Percentiles rank a stretch among this genome's conserved stretches.
These are phyloP conservation scores for Drosophila nigrodunni DNA, from an alignment of 1,140 invertebrate species.

Conservation along the genomic window DNA sequence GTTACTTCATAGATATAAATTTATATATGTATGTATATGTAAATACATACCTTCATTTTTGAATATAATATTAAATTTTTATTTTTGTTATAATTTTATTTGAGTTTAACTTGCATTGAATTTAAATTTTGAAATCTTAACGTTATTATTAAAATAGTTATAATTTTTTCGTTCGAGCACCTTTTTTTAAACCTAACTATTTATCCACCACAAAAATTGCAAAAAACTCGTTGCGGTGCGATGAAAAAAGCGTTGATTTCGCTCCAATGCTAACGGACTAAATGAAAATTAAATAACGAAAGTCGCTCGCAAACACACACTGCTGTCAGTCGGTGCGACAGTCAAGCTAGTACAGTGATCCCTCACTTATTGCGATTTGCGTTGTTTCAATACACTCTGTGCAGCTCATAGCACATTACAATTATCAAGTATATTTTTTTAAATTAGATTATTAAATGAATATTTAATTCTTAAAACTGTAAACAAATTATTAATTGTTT, in stretches of 20 bases:
- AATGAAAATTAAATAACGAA: constrained; percentile 41
- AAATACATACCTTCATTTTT: not conserved
- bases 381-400: not conserved
- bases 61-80: too few species aligned
- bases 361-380: not conserved
- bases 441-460: not conserved
- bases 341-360: constrained; percentile 27
- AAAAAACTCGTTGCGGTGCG: not conserved
- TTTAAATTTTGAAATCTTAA: too few species aligned
- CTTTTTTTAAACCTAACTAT: not conserved
- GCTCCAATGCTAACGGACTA: constrained; percentile 44
- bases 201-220: not conserved
- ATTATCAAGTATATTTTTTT: not conserved
- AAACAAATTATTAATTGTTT: not conserved
- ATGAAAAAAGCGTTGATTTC: constrained; percentile 23
- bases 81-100: too few species aligned
- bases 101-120: too few species aligned
- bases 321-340: not conserved
- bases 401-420: not conserved
- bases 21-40: not conserved
- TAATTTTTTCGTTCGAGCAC: not conserved
- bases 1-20: not conserved
- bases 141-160: not conserved
- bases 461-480: not conserved
- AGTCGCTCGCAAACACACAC: not conserved